Evolutionary conservation across 2,113 vertebrate species (phyloP).

Genomic region (Platichthys stellatus): DNA sequence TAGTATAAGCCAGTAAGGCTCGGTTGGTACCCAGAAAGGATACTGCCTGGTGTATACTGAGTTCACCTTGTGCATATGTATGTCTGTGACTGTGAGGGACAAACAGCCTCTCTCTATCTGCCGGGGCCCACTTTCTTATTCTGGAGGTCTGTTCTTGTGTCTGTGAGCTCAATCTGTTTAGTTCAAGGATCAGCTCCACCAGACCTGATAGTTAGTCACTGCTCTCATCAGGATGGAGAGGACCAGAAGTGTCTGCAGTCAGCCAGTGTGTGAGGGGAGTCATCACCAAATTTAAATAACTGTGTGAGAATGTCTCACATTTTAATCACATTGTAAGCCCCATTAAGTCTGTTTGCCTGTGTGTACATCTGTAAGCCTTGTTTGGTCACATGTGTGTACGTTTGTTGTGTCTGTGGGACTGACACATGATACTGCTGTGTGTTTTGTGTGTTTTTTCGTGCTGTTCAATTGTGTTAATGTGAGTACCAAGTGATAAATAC

Average conservation of each 20-base stretch:
- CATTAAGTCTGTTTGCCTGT: conserved; percentile 25
- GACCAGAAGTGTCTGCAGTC: conserved; percentile 26
- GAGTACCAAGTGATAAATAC: conserved; percentile 60
- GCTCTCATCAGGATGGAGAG: conserved; percentile 44
- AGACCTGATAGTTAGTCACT: conserved; percentile 54
- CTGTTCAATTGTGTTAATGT: conserved; percentile 35
- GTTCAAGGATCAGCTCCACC: conserved; percentile 36
- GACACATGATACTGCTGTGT: conserved; percentile 22
- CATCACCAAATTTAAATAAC: conserved; percentile 47
- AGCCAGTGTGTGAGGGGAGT: conserved; percentile 35
- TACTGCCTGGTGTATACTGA: not conserved
- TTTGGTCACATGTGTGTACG: conserved; percentile 38
- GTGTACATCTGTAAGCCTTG: conserved; percentile 43
- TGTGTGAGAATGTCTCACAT: conserved; percentile 51
- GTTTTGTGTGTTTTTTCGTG: conserved; percentile 5
- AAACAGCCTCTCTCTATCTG: conserved; percentile 1
- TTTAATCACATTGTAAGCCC: conserved; percentile 49
- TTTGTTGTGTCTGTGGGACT: conserved; percentile 49
- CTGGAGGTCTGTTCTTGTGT: conserved; percentile 27
- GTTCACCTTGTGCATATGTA: not conserved
- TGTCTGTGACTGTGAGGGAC: not conserved
- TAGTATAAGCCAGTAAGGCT: not conserved
- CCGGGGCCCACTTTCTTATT: conserved; percentile 20
- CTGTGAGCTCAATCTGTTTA: conserved; percentile 47
- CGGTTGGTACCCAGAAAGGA: not conserved